These are phyloP conservation scores for Anthopleura sola DNA, from an alignment of 64 coral and sea anemone species.

Conservation along the genomic window DNA sequence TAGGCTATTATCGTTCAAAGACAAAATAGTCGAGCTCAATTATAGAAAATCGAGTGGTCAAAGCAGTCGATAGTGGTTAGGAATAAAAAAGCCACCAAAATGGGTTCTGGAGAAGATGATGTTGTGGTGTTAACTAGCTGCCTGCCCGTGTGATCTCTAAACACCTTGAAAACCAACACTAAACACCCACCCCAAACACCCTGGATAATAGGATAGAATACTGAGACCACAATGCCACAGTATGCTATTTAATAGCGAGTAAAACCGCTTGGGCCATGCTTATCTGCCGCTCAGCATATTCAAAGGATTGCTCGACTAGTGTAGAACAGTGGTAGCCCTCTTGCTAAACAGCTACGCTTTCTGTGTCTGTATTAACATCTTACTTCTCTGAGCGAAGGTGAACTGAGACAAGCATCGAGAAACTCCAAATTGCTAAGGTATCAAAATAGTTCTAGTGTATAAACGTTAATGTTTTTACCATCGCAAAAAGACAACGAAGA, in stretches of 20 bases:
- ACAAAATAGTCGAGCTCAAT: not conserved
- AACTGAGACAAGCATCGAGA: not conserved
- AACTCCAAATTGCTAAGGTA: not conserved
- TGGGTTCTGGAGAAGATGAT: not conserved
- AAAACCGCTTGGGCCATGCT: not conserved
- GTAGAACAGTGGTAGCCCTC: not conserved
- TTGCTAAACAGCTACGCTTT: no score
- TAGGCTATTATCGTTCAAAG: not conserved
- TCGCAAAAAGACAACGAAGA: not conserved
- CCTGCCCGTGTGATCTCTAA: not conserved
- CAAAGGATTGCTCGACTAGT: not conserved
- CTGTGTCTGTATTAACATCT: no score
- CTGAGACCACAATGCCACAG: not conserved
- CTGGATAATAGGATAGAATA: slow-evolving; percentile 4
- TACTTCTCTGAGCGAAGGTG: not conserved
- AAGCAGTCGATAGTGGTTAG: not conserved
- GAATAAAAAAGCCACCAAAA: not conserved
- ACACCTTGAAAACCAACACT: slow-evolving; percentile 1
- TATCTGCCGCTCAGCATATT: not conserved
- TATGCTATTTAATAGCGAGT: not conserved
- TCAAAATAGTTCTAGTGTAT: not conserved
- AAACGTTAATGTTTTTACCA: not conserved
- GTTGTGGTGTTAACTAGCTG: not conserved
- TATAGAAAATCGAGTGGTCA: not conserved
- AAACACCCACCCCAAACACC: not conserved